Percentiles rank a stretch among this genome's conserved stretches.
These are phyloP conservation scores for Oreochromis grahami DNA, from an alignment of 2,797 vertebrate genomes.

Conservation along the genomic window DNA sequence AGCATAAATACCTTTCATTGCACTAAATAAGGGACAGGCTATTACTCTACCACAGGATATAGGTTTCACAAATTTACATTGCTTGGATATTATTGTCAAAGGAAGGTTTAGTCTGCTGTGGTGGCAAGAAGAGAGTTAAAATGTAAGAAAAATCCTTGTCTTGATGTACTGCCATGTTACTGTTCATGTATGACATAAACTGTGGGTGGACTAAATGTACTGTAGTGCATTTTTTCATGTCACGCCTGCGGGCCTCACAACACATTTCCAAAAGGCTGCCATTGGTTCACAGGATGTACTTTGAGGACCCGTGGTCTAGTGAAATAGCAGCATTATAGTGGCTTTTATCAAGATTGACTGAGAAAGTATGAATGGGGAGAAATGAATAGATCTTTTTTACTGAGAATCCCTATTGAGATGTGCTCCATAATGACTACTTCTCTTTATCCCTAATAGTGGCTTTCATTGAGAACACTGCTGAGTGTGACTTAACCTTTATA, in stretches of 20 bases:
- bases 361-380: background rate
- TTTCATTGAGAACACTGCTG: background rate
- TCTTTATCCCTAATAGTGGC: background rate
- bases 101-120: background rate
- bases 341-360: background rate
- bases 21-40: background rate
- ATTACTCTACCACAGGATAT: background rate
- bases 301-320: background rate
- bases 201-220: background rate
- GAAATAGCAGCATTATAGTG: background rate
- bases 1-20: background rate
- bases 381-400: background rate
- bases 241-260: background rate
- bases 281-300: background rate
- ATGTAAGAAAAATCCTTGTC: background rate
- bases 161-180: background rate
- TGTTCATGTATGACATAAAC: background rate
- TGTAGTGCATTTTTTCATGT: background rate
- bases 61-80: background rate
- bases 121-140: background rate
- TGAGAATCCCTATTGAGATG: background rate
- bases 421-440: background rate
- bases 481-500: background rate
- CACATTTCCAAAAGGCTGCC: background rate
- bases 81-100: background rate